Percentiles rank a stretch among this genome's conserved stretches.
These are phyloP conservation scores for Brachionus paranguensis DNA, from an alignment of 1,140 invertebrate species.

Conservation along the genomic window DNA sequence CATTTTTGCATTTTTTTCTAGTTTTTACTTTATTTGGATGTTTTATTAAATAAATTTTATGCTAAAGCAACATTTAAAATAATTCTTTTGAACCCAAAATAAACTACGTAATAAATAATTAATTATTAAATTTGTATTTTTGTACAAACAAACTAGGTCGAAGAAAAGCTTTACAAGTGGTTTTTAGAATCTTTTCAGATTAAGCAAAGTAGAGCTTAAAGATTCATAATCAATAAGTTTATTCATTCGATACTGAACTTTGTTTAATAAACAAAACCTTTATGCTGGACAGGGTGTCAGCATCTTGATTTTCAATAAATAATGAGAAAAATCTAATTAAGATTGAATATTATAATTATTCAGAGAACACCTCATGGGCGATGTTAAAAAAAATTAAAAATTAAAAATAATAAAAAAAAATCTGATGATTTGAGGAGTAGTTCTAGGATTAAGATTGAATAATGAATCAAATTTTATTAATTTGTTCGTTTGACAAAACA, in stretches of 20 bases:
- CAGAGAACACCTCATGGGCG: no score
- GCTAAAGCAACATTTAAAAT: no score
- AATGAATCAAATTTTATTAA: neutral
- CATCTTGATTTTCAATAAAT: neutral
- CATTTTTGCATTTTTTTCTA: no score
- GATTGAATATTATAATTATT: no score
- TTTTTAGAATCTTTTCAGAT: neutral
- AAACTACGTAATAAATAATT: neutral
- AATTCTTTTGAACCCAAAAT: neutral
- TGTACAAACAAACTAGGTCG: neutral
- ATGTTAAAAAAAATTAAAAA: no score
- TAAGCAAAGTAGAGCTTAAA: neutral
- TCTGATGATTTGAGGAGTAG: no score
- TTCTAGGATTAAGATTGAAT: no score
- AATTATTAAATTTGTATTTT: neutral
- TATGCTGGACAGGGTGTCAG: neutral
- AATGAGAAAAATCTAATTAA: neutral
- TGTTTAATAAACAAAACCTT: neutral
- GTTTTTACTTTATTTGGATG: no score
- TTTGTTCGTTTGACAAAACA: neutral
- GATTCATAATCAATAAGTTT: neutral
- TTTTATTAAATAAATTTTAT: no score
- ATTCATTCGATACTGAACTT: neutral
- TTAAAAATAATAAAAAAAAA: no score
- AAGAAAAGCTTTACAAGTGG: neutral